Evolutionary conservation across 2,888 invertebrate species (phyloP), one percentile per base, ranked within the genome.

Genomic region (Tiphia femorata): DNA sequence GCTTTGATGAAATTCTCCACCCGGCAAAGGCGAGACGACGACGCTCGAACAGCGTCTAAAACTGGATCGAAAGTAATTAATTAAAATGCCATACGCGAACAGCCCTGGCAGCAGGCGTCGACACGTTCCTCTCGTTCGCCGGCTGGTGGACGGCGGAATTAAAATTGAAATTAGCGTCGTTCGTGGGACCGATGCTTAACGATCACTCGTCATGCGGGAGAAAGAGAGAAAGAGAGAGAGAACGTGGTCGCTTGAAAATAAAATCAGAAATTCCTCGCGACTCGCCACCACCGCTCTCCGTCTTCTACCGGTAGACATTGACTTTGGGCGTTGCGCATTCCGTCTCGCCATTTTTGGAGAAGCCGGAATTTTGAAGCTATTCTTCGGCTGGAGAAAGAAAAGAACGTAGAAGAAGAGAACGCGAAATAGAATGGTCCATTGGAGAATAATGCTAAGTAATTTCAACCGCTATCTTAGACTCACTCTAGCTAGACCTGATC

Each of bases 301-400:
- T 63, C 50, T 46, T 47, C 42, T 47, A 29, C 65, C 53, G 60
- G 50, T 58, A 68, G 62, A 58, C 49, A 50, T 58, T 56, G 56
- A 58, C 50, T 63, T 63, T 44, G 38, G n/a, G 40, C 49, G 46
- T 49, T 53, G 66, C 58, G 38, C 67, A 70, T 69, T 69, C 64
- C n/a, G n/a, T n/a, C 67, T 62, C 54, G 51, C 64, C 61, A 59
- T 70, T 66, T 62, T 61, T 60, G 57, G 59, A n/a, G n/a, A 56
- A 43, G 49, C 57, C 46, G 53, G 49, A 50, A 57, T 58, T 58
- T n/a, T n/a, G 55, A 59, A 65, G 47, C 58, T 49, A 58, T n/a
- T n/a, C n/a, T n/a, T n/a, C n/a, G n/a, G n/a, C n/a, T n/a, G n/a
- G n/a, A n/a, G n/a, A n/a, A n/a, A n/a, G n/a, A n/a, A n/a, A n/a